These are phyloP conservation scores for Sigmodon hispidus DNA, from an alignment of 2,113 vertebrate species.

Conservation along the genomic window DNA sequence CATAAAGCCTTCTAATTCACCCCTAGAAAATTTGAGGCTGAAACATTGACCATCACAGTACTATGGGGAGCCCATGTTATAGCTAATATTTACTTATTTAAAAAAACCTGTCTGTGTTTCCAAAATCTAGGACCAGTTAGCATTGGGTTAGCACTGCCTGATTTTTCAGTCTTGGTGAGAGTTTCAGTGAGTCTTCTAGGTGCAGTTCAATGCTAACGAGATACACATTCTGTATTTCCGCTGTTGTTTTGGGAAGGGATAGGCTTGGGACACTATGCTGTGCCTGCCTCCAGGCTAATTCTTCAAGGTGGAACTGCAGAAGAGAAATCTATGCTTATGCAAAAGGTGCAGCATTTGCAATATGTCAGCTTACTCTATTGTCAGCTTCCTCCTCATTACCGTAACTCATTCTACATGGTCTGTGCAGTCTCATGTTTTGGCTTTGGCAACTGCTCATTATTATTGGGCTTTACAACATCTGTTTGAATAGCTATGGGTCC, in stretches of 20 bases:
- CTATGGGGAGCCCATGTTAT: neutral
- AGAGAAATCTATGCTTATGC: neutral
- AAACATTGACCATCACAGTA: neutral
- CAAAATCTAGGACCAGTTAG: neutral
- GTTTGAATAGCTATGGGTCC: slow-evolving; percentile 84
- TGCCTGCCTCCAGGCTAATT: neutral
- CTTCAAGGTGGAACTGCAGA: neutral
- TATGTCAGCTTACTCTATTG: slow-evolving; percentile 34
- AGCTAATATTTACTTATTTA: neutral
- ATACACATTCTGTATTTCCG: neutral
- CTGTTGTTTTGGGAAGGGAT: neutral
- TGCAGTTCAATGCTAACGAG: neutral
- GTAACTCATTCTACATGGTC: slow-evolving; percentile 80
- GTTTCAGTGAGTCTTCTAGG: neutral
- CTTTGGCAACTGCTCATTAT: slow-evolving; percentile 86
- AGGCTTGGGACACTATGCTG: neutral
- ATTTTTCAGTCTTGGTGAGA: neutral
- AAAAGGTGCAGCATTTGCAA: slow-evolving; percentile 6
- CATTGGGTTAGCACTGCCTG: neutral
- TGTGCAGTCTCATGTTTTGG: slow-evolving; percentile 80
- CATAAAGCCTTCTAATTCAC: neutral
- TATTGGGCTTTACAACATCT: slow-evolving; percentile 85
- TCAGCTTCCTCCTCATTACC: slow-evolving; percentile 57
- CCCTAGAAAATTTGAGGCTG: neutral
- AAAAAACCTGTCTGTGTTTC: neutral